phyloP scores from a whole-genome alignment of 2,113 vertebrate genomes.

The Rostratula benghalensis region DNA sequence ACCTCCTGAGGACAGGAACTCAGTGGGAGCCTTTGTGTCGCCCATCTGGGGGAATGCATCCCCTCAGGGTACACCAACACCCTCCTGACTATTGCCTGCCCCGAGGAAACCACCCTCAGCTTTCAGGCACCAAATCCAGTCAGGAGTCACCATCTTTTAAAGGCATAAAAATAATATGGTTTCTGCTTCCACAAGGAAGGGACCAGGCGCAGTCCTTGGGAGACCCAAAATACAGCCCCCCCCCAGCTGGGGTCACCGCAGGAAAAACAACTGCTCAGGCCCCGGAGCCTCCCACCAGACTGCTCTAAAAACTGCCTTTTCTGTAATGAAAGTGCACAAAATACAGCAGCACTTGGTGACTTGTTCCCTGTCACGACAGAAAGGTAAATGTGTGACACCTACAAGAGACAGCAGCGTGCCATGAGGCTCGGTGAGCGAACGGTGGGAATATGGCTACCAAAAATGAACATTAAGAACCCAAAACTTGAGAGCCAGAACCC shows the following conservation, averaged over 20 bases:
- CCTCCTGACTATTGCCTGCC: neutral
- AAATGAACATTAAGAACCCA: neutral
- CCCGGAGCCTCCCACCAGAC: neutral
- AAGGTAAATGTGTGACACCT: accelerated
- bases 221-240: neutral
- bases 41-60: neutral
- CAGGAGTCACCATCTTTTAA: neutral
- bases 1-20: neutral
- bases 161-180: neutral
- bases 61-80: neutral
- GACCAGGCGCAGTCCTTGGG: neutral
- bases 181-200: neutral
- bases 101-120: neutral
- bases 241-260: accelerated
- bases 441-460: neutral
- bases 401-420: accelerated
- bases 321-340: neutral
- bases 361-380: neutral
- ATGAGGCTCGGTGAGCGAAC: neutral
- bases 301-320: neutral
- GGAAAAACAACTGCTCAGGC: neutral
- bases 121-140: neutral
- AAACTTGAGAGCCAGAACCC: neutral
- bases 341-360: neutral
- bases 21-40: neutral